A percentile compares a stretch with the other conserved stretches of the same genome.
Conservation (phyloP, 2,888 invertebrate genomes). For the Acanthosepion pharaonis region DNA sequence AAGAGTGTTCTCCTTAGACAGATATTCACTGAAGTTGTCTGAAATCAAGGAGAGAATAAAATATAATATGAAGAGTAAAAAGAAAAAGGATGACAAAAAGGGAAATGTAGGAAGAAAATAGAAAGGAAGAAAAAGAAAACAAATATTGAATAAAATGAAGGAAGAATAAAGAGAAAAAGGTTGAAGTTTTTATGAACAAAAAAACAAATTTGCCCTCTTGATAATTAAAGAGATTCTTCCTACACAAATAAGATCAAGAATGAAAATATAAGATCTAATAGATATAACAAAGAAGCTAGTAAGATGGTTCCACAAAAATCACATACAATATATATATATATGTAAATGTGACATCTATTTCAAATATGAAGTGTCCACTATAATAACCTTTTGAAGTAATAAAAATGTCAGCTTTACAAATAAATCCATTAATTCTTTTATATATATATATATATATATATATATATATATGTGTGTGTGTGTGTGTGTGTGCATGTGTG, state of each 20-base stretch:
- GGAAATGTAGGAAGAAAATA: neutral
- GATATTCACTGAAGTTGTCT: neutral
- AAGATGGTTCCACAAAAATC: neutral
- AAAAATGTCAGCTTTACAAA: too few species aligned
- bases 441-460: neutral
- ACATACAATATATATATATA: neutral
- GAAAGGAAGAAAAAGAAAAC: neutral
- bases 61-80: neutral
- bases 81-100: neutral
- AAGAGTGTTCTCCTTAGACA: neutral
- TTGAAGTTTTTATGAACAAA: slow-evolving; percentile 4
- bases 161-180: neutral
- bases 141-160: neutral
- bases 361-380: too few species aligned
- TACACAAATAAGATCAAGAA: slow-evolving; percentile 7
- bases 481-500: too few species aligned
- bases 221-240: slow-evolving; percentile 9
- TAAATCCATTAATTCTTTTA: neutral
- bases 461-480: neutral
- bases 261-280: neutral
- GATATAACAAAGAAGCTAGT: neutral
- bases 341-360: neutral
- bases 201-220: neutral
- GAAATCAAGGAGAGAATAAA: neutral
- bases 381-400: too few species aligned